These are phyloP conservation scores for Coleophora flavipennella DNA, from an alignment of 2,888 invertebrate species.

Conservation along the genomic window DNA sequence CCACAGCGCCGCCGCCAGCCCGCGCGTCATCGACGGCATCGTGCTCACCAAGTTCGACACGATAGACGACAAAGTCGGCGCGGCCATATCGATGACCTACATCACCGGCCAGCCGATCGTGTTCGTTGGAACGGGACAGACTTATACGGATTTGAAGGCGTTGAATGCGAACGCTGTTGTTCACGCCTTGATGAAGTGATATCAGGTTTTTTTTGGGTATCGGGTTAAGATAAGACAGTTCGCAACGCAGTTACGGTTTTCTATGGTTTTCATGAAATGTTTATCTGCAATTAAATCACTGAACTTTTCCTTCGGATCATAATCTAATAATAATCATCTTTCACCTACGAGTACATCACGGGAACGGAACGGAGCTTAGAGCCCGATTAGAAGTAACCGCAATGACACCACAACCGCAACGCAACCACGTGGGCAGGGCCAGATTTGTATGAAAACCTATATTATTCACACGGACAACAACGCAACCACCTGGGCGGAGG, in stretches of 20 bases:
- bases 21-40: conserved; percentile 98
- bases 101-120: conserved; percentile 99
- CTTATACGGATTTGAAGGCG: conserved; percentile 97
- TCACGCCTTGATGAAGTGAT: conserved; percentile 91
- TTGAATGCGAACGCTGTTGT: conserved; percentile 97
- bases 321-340: background rate
- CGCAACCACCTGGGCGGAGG: no score
- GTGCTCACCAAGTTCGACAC: conserved; percentile 99
- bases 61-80: conserved; percentile 99
- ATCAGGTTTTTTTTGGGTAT: no score
- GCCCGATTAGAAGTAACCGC: no score
- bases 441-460: no score
- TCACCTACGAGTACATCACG: no score
- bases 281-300: background rate
- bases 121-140: conserved; percentile 99
- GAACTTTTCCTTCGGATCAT: background rate
- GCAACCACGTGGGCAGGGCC: no score
- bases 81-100: conserved; percentile 99
- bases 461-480: no score
- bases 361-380: no score
- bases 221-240: no score
- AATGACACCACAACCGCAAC: no score
- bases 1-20: conserved; percentile 82
- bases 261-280: no score
- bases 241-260: no score